Conservation (phyloP, 2,888 invertebrate genomes). For the Cosmia pyralina region DNA sequence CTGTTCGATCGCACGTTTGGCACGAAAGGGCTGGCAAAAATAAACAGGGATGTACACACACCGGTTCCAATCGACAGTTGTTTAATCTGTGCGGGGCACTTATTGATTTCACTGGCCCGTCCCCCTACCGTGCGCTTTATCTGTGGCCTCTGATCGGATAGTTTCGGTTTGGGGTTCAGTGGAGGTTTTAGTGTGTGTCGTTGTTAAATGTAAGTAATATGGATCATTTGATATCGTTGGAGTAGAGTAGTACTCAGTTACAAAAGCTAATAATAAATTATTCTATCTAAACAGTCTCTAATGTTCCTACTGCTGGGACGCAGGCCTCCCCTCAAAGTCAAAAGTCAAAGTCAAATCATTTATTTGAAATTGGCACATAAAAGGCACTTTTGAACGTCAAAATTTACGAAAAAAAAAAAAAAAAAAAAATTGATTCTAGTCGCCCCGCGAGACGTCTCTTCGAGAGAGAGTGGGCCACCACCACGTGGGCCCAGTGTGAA, state of each 20-base stretch:
- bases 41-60: slow-evolving; percentile 61
- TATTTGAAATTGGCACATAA: no score
- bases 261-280: no score
- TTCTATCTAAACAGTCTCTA: not conserved
- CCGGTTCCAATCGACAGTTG: slow-evolving; percentile 60
- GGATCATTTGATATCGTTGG: not conserved
- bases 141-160: slow-evolving; percentile 63
- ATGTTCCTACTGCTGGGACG: not conserved
- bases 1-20: slow-evolving; percentile 37
- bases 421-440: no score
- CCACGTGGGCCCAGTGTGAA: no score
- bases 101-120: slow-evolving; percentile 66
- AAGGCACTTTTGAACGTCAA: no score
- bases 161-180: slow-evolving; percentile 55
- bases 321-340: not conserved
- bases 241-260: not conserved
- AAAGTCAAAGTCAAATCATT: no score
- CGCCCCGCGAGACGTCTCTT: not conserved
- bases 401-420: no score
- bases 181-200: not conserved
- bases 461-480: not conserved
- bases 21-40: slow-evolving; percentile 61
- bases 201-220: not conserved
- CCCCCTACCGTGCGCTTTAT: slow-evolving; percentile 53
- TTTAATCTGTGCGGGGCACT: slow-evolving; percentile 65